Evolutionary conservation across 2,797 vertebrate species (phyloP).

Genomic region (Macrochelys suwanniensis): DNA sequence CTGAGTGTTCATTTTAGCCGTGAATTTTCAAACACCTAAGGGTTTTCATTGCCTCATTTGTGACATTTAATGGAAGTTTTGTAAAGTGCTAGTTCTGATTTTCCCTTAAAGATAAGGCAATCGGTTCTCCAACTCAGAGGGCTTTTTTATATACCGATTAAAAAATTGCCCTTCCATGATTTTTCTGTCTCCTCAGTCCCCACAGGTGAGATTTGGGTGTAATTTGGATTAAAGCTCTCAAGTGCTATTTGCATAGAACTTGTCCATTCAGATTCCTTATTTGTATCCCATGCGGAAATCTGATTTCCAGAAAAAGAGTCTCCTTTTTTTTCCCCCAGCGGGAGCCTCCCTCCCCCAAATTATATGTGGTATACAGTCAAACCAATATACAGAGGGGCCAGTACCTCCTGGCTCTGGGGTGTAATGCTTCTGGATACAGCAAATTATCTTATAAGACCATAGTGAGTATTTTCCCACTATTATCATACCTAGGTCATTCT

Average conservation of each 20-base stretch:
- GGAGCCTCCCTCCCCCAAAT: neutral
- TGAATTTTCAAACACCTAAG: neutral
- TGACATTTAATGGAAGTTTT: neutral
- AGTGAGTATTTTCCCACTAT: constrained; percentile 34
- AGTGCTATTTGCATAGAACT: neutral
- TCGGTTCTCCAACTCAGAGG: neutral
- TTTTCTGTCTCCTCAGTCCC: neutral
- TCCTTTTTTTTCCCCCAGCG: neutral
- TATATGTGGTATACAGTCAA: rapidly evolving
- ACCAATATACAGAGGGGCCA: neutral
- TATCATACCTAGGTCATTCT: constrained; percentile 41
- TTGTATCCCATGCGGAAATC: neutral
- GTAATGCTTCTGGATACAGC: neutral
- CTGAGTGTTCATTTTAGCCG: neutral
- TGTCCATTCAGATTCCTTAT: neutral
- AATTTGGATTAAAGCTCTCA: neutral
- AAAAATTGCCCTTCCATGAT: neutral
- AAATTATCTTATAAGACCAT: constrained; percentile 27
- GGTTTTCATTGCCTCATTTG: neutral
- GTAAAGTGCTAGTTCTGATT: neutral
- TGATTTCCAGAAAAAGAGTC: neutral
- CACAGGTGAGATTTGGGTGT: neutral
- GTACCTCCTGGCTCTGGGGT: neutral
- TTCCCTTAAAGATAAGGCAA: neutral
- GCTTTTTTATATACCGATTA: neutral